Base-by-base conservation (phyloP, 1,140 invertebrate genomes). In the Brachionus manjavacas region DNA sequence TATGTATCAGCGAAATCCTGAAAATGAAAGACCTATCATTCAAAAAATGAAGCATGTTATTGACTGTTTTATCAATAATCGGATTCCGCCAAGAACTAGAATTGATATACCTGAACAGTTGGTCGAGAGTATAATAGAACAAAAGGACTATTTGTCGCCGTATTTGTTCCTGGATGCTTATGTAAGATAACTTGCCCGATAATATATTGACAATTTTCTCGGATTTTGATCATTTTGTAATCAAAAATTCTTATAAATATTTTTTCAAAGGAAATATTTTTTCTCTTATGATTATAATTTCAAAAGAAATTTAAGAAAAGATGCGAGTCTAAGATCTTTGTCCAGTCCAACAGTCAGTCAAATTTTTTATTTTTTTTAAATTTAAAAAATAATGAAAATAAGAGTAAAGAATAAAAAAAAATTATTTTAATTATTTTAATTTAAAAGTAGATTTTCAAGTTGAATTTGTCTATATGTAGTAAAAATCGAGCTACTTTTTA, bases 31-130 rank as follows among this genome's bases (percentile, higher is more conserved):
- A 81, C 35, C 79, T 12, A 68, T 68, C 12, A 81, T 81, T n/a
- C 64, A 64, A 20, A 81, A 81, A 46, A 81, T 81, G 64, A 81
- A 81, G n/a, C 79, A 81, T 68, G 60, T 81, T 12, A 68, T 81
- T 35, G 79, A 81, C 16, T 64, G 52, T 64, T 81, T 81, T 81
- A 81, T 81, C 8, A 81, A 64, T 43, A 81, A 81, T 28, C n/a
- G 79, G 23, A 81, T 81, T 20, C 79, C 79, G 28, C 79, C 79
- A 23, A 41, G 39, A 64, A 81, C 39, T 4, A 60, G 79, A 64
- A 68, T 81, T 25, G 64, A 60, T 12, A 68, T 81, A 25, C 52
- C 52, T 3, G 79, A 81, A 20, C 52, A 81, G 11, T 4, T 81
- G 7, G 64, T 23, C 7, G 79, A 81, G 12, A 68, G 20, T 41